Percentiles rank a stretch among this genome's conserved stretches.
Conservation (phyloP, 2,888 invertebrate species). For the Chrysodeixis includens region DNA sequence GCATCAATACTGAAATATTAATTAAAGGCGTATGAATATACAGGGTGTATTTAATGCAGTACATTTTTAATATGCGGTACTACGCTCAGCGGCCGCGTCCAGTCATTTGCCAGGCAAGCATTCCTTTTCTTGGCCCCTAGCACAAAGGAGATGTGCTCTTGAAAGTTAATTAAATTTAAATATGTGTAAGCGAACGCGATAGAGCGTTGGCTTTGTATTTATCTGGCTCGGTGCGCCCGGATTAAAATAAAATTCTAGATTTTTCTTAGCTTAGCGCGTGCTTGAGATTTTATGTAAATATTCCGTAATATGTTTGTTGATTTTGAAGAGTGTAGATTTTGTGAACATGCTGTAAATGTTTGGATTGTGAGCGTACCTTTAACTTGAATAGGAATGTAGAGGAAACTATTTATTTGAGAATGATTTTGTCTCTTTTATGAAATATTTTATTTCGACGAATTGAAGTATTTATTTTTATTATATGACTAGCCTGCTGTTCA, state of each 20-base stretch:
- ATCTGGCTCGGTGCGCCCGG: slow-evolving; percentile 38
- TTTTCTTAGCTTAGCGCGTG: slow-evolving; percentile 41
- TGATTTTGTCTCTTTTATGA: too few species aligned
- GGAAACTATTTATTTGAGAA: too few species aligned
- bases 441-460: too few species aligned
- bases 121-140: slow-evolving; percentile 68
- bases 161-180: slow-evolving; percentile 86
- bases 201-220: slow-evolving; percentile 60
- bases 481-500: too few species aligned
- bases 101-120: slow-evolving; percentile 72
- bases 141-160: slow-evolving; percentile 80
- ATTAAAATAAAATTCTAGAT: slow-evolving; percentile 50
- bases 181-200: slow-evolving; percentile 64
- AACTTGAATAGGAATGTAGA: neutral
- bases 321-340: slow-evolving; percentile 4
- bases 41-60: slow-evolving; percentile 63
- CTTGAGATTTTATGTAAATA: slow-evolving; percentile 10
- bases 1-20: slow-evolving; percentile 64
- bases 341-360: slow-evolving; percentile 1
- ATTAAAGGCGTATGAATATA: slow-evolving; percentile 66
- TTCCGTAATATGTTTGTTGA: slow-evolving; percentile 1
- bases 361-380: neutral
- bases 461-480: too few species aligned
- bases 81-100: slow-evolving; percentile 63
- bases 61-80: slow-evolving; percentile 70